A percentile compares a stretch with the other conserved stretches of the same genome.
phyloP scores from a whole-genome alignment of 2,113 vertebrate species.

The Laticauda laticaudata region DNA sequence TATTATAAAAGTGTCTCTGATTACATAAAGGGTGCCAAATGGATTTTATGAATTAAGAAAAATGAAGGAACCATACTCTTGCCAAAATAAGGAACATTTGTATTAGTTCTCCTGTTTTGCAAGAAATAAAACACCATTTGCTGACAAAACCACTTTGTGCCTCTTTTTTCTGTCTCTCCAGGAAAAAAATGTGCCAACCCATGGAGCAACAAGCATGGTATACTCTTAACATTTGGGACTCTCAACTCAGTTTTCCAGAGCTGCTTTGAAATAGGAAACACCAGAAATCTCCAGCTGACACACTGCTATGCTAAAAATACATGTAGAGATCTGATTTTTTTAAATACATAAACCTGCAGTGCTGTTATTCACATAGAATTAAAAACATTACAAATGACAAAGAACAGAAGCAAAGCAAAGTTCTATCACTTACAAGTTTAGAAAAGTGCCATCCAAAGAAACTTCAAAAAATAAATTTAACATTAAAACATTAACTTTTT shows the following conservation, averaged over 20 bases:
- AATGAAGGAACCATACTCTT: not conserved
- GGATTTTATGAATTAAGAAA: not conserved
- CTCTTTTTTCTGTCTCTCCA: slow-evolving; percentile 41
- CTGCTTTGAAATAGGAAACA: slow-evolving; percentile 48
- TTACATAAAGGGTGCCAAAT: not conserved
- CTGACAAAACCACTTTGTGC: not conserved
- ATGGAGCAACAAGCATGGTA: slow-evolving; percentile 35
- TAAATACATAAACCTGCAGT: not conserved
- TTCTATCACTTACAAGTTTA: not conserved
- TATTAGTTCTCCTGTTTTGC: not conserved
- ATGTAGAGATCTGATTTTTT: slow-evolving; percentile 38
- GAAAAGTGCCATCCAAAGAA: not conserved
- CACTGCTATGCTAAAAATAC: slow-evolving; percentile 44
- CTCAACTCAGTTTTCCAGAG: slow-evolving; percentile 36
- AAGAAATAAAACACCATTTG: not conserved
- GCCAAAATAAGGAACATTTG: not conserved
- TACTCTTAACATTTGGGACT: slow-evolving; percentile 23
- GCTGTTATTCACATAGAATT: slow-evolving; percentile 23
- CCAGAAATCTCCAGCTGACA: slow-evolving; percentile 1
- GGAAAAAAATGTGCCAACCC: slow-evolving; percentile 32
- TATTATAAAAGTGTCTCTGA: not conserved
- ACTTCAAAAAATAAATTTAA: slow-evolving; percentile 17
- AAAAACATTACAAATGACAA: not conserved
- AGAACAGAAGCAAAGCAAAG: not conserved
- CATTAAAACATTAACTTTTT: not conserved